Conservation (phyloP, 2,888 invertebrate species). For the Icerya purchasi region DNA sequence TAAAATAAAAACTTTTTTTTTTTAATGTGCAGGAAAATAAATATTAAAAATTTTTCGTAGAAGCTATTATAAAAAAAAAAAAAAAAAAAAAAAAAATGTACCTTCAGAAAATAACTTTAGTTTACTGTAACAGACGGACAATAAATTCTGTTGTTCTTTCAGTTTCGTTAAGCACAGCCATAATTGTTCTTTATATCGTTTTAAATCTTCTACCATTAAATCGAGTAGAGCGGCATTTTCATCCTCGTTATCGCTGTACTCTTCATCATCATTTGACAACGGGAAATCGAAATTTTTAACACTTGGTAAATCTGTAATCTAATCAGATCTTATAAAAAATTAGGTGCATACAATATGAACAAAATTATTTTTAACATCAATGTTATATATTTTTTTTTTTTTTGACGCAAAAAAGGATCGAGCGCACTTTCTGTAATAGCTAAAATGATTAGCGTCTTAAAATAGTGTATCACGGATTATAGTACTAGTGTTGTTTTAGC, state of each 20-base stretch:
- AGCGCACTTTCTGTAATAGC: too few species aligned
- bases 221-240: conserved; percentile 28
- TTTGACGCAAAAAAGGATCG: too few species aligned
- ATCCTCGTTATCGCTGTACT: conserved; percentile 17
- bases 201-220: conserved; percentile 13
- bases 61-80: background rate
- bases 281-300: conserved; percentile 39
- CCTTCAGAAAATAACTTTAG: conserved; percentile 6
- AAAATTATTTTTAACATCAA: too few species aligned
- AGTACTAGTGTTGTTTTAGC: too few species aligned
- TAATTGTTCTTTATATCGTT: conserved; percentile 14
- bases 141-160: conserved; percentile 14
- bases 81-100: background rate
- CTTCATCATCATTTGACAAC: conserved; percentile 33
- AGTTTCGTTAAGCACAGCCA: conserved; percentile 14
- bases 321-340: too few species aligned
- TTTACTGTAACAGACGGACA: conserved; percentile 4
- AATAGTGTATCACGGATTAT: too few species aligned
- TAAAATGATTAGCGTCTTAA: too few species aligned
- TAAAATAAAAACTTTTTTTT: too few species aligned
- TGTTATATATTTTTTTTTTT: too few species aligned
- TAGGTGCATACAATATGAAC: too few species aligned
- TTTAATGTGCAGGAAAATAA: background rate
- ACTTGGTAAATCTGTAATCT: conserved; percentile 43
- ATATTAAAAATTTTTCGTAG: background rate